Percentiles rank a stretch among this genome's conserved stretches.
phyloP scores from a whole-genome alignment of 1,140 invertebrate genomes.

The Thaumetopoea pityocampa region DNA sequence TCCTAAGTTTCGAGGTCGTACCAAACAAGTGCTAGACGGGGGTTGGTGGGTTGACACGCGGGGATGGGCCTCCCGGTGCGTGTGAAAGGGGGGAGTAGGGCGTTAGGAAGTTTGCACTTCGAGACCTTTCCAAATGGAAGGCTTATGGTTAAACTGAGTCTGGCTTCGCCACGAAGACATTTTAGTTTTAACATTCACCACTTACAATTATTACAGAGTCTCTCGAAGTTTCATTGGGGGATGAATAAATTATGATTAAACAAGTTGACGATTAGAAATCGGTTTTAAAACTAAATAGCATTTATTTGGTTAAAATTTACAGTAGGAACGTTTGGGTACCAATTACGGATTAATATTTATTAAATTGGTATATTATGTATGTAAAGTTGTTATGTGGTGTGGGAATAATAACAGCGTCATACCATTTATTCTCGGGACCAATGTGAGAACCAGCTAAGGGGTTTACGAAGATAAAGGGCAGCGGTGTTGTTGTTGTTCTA shows the following conservation, averaged over 20 bases:
- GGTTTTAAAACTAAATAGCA: too few relatives aligned
- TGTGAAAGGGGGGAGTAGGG: conserved; percentile 19
- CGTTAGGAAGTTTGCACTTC: conserved; percentile 40
- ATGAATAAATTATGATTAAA: conserved; percentile 4
- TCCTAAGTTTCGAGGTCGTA: conserved; percentile 48
- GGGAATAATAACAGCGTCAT: too few relatives aligned
- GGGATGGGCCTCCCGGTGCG: conserved; percentile 12
- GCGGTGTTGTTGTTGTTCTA: too few relatives aligned
- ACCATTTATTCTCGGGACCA: too few relatives aligned
- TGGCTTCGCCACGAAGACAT: conserved; percentile 14
- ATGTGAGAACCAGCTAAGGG: too few relatives aligned
- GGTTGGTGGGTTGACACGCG: conserved; percentile 17
- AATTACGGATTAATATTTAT: too few relatives aligned
- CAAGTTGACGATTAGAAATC: too few relatives aligned
- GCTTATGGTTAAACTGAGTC: conserved; percentile 20
- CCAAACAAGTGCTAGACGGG: conserved; percentile 40
- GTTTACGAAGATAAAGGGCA: too few relatives aligned
- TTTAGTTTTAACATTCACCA: conserved; percentile 7
- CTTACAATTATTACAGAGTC: conserved; percentile 4
- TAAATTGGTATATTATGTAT: too few relatives aligned
- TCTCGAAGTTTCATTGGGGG: not conserved
- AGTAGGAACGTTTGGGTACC: too few relatives aligned
- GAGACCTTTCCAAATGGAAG: conserved; percentile 29
- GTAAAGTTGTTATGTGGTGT: too few relatives aligned
- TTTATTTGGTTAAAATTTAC: too few relatives aligned